Evolutionary conservation across 1,140 invertebrate species (phyloP), one percentile per base, ranked within the genome.

Genomic region (Scaptomyza pallida): DNA sequence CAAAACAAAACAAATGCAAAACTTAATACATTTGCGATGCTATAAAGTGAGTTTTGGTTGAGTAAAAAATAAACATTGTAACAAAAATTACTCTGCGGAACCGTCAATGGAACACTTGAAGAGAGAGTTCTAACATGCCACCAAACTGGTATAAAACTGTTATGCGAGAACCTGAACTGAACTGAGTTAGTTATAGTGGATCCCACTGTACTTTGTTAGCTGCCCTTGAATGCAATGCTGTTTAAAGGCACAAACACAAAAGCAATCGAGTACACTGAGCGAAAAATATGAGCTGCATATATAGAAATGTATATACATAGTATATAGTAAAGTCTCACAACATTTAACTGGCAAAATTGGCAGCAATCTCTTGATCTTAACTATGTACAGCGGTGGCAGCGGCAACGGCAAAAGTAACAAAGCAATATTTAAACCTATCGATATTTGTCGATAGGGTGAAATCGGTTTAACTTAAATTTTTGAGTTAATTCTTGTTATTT

Each of bases 171-270:
- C 21, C 8, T 23, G 30, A 52, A 45, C 35, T 48, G 19, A 45
- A 48, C 55, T 47, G 8, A 9, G 26, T 30, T 30, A 30, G 55
- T 63, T 13, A 16, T 51, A 64, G 67, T 50, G 35, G 41, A 35
- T 41, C 50, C 67, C n/a, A n/a, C n/a, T 70, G 61, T 60, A 72
- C 62, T 72, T 55, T 54, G 63, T 47, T 40, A 23, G 50, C 43
- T 69, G 69, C 62, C 60, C 69, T 67, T 47, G 54, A 47, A 63
- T 69, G 59, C 65, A 45, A 65, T 19, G 61, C 62, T 59, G 60
- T 72, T 44, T 30, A 52, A 17, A 21, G 40, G 54, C 54, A 67
- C 62, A 72, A 72, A 72, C 45, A 72, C 63, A 68, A 72, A 72
- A 72, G 70, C 70, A 59, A 44, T 57, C 52, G 68, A 65, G 15